phyloP scores from a whole-genome alignment of 2,888 invertebrate species.

The Chymomyza procnemis region DNA sequence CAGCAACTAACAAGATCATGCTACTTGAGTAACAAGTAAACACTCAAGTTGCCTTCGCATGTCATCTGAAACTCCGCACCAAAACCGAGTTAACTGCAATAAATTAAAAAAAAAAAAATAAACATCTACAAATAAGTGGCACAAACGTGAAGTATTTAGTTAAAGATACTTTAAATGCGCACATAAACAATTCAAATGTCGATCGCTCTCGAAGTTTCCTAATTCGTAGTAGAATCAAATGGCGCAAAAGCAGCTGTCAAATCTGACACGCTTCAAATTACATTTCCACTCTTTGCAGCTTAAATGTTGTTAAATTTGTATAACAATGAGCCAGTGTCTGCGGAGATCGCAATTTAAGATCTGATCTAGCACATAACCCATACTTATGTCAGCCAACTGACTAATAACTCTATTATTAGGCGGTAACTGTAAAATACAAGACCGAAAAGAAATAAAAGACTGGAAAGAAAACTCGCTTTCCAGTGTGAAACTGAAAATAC shows the following conservation, averaged over 20 bases:
- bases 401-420: constrained; percentile 61
- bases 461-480: neutral
- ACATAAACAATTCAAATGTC: neutral
- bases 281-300: neutral
- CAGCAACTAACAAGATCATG: neutral
- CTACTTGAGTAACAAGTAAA: neutral
- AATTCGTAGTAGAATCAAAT: neutral
- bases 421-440: constrained; percentile 26
- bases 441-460: neutral
- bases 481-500: neutral
- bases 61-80: neutral
- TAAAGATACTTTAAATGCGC: neutral
- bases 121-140: neutral
- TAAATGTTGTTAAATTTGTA: neutral
- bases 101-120: too few species aligned
- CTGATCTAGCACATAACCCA: constrained; percentile 5
- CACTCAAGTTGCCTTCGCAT: neutral
- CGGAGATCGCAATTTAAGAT: neutral
- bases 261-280: neutral
- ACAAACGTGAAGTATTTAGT: neutral
- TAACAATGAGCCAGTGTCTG: neutral
- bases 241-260: neutral
- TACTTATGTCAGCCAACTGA: constrained; percentile 42
- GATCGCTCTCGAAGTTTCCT: neutral
- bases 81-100: neutral